Conservation (phyloP, 2,113 vertebrate genomes). For the Lontra canadensis region DNA sequence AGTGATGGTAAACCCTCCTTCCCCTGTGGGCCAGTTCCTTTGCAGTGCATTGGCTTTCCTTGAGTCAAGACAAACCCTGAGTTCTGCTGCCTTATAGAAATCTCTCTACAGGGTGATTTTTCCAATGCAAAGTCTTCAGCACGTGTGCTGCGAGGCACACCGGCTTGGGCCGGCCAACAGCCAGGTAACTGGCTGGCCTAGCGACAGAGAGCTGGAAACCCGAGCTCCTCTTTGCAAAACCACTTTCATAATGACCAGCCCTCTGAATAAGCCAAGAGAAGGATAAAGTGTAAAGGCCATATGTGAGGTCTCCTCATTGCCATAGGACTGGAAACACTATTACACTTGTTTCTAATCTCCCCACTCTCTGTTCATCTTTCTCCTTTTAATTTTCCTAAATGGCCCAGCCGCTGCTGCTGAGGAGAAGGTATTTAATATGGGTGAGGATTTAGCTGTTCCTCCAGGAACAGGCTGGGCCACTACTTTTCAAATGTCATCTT, state of each 20-base stretch:
- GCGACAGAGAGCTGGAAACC: conserved; percentile 79
- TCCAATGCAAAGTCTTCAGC: conserved; percentile 50
- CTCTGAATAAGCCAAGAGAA: conserved; percentile 84
- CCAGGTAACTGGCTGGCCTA: conserved; percentile 69
- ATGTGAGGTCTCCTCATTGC: conserved; percentile 80
- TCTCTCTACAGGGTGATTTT: conserved; percentile 55
- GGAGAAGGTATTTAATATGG: conserved; percentile 87
- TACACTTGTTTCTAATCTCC: conserved; percentile 82
- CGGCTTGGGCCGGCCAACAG: not conserved
- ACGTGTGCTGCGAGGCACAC: conserved; percentile 29
- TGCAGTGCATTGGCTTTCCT: not conserved
- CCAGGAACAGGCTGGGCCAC: conserved; percentile 77
- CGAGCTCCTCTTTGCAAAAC: conserved; percentile 81
- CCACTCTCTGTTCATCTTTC: conserved; percentile 78
- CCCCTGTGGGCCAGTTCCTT: not conserved
- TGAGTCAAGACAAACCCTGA: conserved; percentile 6
- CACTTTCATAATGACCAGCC: conserved; percentile 83
- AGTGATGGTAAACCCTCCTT: not conserved
- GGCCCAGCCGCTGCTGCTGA: conserved; percentile 81
- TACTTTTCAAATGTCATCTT: conserved; percentile 88
- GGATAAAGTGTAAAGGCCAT: conserved; percentile 86
- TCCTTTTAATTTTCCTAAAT: conserved; percentile 90
- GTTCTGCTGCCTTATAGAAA: conserved; percentile 52
- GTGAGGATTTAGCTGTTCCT: conserved; percentile 87
- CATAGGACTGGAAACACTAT: conserved; percentile 82